A percentile compares a stretch with the other conserved stretches of the same genome.
Conservation (phyloP, 2,888 invertebrate species). For the Hololepta plana region DNA sequence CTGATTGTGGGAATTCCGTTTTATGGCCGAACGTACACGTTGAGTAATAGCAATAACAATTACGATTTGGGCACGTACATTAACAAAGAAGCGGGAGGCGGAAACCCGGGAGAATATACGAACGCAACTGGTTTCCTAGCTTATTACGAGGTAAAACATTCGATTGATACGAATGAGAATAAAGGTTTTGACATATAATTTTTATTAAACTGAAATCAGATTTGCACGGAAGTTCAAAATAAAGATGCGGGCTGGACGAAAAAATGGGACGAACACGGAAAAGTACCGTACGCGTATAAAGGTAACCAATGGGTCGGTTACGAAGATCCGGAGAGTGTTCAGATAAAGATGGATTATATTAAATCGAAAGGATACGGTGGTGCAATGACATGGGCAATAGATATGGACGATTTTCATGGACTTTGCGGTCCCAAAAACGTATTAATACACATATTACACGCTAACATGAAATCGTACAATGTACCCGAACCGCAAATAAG, state of each 20-base stretch:
- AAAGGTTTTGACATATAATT: slow-evolving; percentile 1
- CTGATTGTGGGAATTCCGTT: slow-evolving; percentile 78
- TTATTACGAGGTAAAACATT: slow-evolving; percentile 53
- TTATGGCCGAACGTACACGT: slow-evolving; percentile 72
- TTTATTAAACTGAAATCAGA: slow-evolving; percentile 29
- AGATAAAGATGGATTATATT: slow-evolving; percentile 82
- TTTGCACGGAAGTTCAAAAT: slow-evolving; percentile 56
- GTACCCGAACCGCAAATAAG: slow-evolving; percentile 49
- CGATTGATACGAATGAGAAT: not conserved
- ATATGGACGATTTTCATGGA: slow-evolving; percentile 81
- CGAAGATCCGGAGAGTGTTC: slow-evolving; percentile 61
- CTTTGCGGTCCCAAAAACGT: slow-evolving; percentile 63
- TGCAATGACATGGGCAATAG: slow-evolving; percentile 85
- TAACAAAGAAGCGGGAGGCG: slow-evolving; percentile 81
- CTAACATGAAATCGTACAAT: slow-evolving; percentile 48
- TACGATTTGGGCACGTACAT: slow-evolving; percentile 72
- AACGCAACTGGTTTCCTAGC: slow-evolving; percentile 75
- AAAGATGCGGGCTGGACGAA: slow-evolving; percentile 60
- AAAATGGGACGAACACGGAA: slow-evolving; percentile 68
- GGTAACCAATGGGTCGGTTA: slow-evolving; percentile 82
- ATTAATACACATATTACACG: slow-evolving; percentile 51
- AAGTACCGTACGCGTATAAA: slow-evolving; percentile 71
- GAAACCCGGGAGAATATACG: slow-evolving; percentile 68
- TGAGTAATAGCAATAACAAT: slow-evolving; percentile 66
- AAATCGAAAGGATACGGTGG: slow-evolving; percentile 68